These are phyloP conservation scores for Bujurquina vittata DNA, from an alignment of 2,113 vertebrate genomes.

Conservation along the genomic window DNA sequence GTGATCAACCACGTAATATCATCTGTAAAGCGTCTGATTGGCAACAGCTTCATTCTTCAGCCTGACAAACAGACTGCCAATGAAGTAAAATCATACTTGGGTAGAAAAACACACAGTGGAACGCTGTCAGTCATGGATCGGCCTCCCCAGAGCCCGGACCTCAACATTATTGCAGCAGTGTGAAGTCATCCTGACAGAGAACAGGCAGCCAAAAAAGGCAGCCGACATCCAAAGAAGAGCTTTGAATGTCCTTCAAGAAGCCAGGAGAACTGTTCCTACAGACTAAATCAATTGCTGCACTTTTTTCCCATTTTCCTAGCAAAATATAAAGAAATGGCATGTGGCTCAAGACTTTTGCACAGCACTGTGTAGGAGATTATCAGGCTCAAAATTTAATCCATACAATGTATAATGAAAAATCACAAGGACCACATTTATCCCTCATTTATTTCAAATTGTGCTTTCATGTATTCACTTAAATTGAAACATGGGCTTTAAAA, in stretches of 20 bases:
- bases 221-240: not conserved
- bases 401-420: not conserved
- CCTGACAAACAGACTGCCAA: not conserved
- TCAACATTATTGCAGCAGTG: not conserved
- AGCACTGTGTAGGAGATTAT: not conserved
- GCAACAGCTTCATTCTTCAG: not conserved
- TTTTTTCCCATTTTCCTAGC: not conserved
- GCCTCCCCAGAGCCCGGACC: not conserved
- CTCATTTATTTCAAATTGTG: slow-evolving; percentile 2
- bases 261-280: not conserved
- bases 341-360: not conserved
- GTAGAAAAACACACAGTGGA: not conserved
- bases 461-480: not conserved
- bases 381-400: not conserved
- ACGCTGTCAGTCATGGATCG: not conserved
- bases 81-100: not conserved
- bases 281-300: not conserved
- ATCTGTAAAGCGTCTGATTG: not conserved
- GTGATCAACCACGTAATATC: not conserved
- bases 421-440: not conserved
- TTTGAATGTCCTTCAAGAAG: not conserved
- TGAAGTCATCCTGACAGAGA: not conserved
- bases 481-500: slow-evolving; percentile 4
- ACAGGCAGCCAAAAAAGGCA: not conserved
- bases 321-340: not conserved